phyloP scores from a whole-genome alignment of 2,113 vertebrate species.

The Clarias batrachus region DNA sequence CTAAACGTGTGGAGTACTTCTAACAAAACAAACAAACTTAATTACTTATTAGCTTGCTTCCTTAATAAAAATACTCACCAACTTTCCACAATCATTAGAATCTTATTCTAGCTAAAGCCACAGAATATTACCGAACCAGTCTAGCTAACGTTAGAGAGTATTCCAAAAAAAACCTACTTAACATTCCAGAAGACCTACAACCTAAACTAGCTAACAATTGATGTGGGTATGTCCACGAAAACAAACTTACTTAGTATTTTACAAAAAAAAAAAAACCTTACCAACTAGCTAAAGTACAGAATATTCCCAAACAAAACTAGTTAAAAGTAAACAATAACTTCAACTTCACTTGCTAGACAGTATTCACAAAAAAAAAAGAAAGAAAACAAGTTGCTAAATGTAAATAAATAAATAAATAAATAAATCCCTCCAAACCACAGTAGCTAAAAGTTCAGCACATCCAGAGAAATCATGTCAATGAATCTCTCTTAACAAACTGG shows the following conservation, averaged over 20 bases:
- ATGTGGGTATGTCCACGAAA: too few relatives aligned
- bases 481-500: background rate
- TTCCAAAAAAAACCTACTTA: background rate
- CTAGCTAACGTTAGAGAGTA: background rate
- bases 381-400: too few relatives aligned
- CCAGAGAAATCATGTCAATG: background rate
- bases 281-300: background rate
- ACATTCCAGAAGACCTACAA: too few relatives aligned
- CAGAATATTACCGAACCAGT: background rate
- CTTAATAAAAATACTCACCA: background rate
- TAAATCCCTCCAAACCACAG: background rate
- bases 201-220: too few relatives aligned
- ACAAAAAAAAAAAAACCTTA: too few relatives aligned
- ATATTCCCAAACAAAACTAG: background rate
- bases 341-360: background rate
- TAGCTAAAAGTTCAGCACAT: background rate
- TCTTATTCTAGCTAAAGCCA: background rate
- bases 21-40: too few relatives aligned
- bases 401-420: background rate
- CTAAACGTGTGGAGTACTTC: background rate
- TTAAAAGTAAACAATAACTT: background rate
- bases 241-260: too few relatives aligned
- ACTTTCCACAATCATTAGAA: background rate
- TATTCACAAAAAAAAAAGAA: background rate
- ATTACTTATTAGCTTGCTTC: background rate